A percentile compares a stretch with the other conserved stretches of the same genome.
These are phyloP conservation scores for Sylvia atricapilla DNA, from an alignment of 2,113 vertebrate genomes.

Conservation along the genomic window DNA sequence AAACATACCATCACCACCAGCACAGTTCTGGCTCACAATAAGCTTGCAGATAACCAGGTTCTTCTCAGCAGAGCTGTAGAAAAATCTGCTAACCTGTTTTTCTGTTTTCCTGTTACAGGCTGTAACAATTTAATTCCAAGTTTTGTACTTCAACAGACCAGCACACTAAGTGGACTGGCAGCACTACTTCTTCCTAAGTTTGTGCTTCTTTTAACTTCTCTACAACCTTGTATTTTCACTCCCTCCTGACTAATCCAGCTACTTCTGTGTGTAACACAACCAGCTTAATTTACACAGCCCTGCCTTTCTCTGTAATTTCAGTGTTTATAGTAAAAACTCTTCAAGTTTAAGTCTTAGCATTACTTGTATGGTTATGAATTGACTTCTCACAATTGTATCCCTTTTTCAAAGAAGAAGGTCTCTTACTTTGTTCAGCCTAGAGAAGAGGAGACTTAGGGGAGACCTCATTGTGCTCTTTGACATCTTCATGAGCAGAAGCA, in stretches of 20 bases:
- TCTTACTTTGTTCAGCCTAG: neutral
- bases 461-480: neutral
- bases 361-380: neutral
- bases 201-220: neutral
- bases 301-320: neutral
- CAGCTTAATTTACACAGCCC: neutral
- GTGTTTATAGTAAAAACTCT: neutral
- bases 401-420: neutral
- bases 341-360: neutral
- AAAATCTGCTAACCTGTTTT: neutral
- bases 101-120: neutral
- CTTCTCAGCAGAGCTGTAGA: neutral
- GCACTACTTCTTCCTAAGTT: neutral
- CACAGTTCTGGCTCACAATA: neutral
- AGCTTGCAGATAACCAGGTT: neutral
- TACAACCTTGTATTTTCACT: neutral
- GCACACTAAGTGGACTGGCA: neutral
- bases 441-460: neutral
- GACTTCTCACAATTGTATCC: neutral
- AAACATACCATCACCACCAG: neutral
- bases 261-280: neutral
- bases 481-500: neutral
- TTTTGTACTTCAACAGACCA: neutral
- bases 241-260: neutral
- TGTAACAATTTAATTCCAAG: neutral